Evolutionary conservation across 2,113 vertebrate species (phyloP).

Genomic region (Thymallus thymallus): DNA sequence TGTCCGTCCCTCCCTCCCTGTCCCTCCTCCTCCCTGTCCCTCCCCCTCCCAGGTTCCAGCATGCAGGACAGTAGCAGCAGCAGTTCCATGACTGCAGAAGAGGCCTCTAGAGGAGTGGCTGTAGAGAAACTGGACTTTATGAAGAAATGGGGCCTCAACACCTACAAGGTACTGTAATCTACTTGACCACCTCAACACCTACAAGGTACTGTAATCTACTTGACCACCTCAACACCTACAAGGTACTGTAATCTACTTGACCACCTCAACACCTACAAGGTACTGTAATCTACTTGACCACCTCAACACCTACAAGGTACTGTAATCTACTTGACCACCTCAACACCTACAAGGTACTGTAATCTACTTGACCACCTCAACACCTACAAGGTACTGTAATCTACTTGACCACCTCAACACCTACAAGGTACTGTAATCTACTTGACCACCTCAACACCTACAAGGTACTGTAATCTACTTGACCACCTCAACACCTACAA

Average conservation of each 20-base stretch:
- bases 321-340: conserved; percentile 70
- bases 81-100: conserved; percentile 72
- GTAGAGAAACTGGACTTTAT: conserved; percentile 93
- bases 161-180: conserved; percentile 83
- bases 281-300: conserved; percentile 36
- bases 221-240: conserved; percentile 88
- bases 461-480: neutral
- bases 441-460: neutral
- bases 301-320: neutral
- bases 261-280: conserved; percentile 92
- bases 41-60: conserved; percentile 74
- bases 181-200: neutral
- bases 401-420: conserved; percentile 81
- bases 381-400: neutral
- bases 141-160: conserved; percentile 97
- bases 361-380: conserved; percentile 35
- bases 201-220: neutral
- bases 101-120: conserved; percentile 83
- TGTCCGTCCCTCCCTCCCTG: no score
- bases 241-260: conserved; percentile 81
- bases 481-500: conserved; percentile 91
- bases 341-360: conserved; percentile 91
- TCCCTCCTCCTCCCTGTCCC: no score
- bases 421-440: conserved; percentile 80
- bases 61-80: conserved; percentile 82